A percentile compares a stretch with the other conserved stretches of the same genome.
phyloP scores from a whole-genome alignment of 1,140 invertebrate genomes.

The Drosophila repletoides region DNA sequence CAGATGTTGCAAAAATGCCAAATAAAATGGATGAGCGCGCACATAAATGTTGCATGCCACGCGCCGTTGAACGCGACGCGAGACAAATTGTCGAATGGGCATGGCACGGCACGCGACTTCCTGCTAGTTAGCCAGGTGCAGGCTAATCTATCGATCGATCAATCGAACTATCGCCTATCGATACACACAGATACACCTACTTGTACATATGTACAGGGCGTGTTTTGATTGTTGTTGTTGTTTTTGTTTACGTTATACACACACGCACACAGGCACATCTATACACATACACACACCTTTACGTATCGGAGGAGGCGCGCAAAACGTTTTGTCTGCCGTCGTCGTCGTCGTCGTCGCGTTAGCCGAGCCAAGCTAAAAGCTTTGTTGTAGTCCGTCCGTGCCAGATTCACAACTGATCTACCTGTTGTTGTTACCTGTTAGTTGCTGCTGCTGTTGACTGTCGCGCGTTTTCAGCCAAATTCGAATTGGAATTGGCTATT shows the following conservation, averaged over 20 bases:
- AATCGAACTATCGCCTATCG: conserved; percentile 26
- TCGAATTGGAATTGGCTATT: conserved; percentile 64
- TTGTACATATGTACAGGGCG: conserved; percentile 15
- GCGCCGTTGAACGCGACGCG: conserved; percentile 18
- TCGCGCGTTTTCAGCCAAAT: conserved; percentile 25
- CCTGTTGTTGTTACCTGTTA: conserved; percentile 61
- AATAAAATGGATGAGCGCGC: conserved; percentile 47
- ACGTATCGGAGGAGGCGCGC: conserved; percentile 40
- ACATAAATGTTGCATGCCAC: conserved; percentile 29
- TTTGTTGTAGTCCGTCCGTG: conserved; percentile 70
- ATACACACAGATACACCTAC: conserved; percentile 30
- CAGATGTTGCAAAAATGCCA: conserved; percentile 70
- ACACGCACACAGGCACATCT: conserved; percentile 9
- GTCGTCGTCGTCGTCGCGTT: conserved; percentile 36
- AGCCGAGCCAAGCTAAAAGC: conserved; percentile 62
- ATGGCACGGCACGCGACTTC: conserved; percentile 11
- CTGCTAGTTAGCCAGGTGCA: not conserved
- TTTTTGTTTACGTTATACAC: conserved; percentile 20
- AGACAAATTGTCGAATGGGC: conserved; percentile 16
- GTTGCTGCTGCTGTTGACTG: conserved; percentile 40
- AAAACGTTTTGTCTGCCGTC: conserved; percentile 39
- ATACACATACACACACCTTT: conserved; percentile 29
- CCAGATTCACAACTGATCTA: conserved; percentile 80
- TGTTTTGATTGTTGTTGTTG: conserved; percentile 26
- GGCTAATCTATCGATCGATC: conserved; percentile 7